Conservation (phyloP, 1,140 invertebrate species). For the Scylla paramamosain region DNA sequence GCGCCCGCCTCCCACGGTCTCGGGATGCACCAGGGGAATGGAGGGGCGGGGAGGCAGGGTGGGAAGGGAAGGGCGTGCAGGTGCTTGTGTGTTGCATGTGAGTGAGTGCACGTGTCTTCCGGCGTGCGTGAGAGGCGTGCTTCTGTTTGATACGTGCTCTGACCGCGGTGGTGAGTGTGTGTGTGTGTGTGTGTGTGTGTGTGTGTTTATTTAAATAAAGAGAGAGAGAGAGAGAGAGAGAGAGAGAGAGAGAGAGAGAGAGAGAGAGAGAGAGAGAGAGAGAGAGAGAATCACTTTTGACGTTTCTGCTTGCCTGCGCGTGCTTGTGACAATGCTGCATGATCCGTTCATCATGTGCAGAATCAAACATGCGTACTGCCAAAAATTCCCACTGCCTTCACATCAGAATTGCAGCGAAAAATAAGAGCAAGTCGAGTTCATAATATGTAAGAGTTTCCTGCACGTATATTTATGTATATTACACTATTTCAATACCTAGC, state of each 20-base stretch:
- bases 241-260: no score
- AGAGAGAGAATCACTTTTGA: background rate
- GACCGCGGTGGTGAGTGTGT: background rate
- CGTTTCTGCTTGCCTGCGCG: background rate
- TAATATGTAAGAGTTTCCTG: background rate
- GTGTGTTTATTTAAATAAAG: background rate
- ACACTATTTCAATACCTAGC: background rate
- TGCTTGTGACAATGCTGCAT: background rate
- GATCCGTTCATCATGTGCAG: background rate
- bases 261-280: background rate
- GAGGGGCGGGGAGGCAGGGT: slow-evolving; percentile 21
- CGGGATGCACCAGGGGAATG: background rate
- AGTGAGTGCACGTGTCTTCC: slow-evolving; percentile 9
- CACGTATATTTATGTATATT: background rate
- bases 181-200: slow-evolving; percentile 36
- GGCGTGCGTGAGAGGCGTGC: background rate
- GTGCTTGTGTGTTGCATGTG: slow-evolving; percentile 41
- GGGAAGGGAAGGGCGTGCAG: background rate
- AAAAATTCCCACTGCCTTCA: background rate
- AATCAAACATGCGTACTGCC: background rate
- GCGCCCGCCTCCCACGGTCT: background rate
- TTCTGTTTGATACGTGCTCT: background rate
- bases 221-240: no score
- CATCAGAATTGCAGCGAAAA: background rate
- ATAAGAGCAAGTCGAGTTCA: background rate